Evolutionary conservation across 2,113 vertebrate species (phyloP).

Genomic region (Zingel zingel): DNA sequence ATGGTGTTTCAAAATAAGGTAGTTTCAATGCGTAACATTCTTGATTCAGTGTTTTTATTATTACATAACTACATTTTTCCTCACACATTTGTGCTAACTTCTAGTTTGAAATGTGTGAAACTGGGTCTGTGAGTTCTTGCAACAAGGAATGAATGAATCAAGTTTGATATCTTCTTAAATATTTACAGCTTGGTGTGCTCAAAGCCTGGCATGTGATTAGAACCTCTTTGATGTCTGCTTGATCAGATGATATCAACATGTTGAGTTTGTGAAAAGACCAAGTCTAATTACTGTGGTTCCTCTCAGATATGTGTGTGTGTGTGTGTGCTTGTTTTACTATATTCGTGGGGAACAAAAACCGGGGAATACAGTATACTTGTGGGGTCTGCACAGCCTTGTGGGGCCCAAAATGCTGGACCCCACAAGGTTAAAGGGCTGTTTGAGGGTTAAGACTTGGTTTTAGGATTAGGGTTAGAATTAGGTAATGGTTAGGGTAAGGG

Average conservation of each 20-base stretch:
- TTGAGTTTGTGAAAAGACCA: conserved; percentile 32
- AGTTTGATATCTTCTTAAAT: conserved; percentile 52
- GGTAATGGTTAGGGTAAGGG: no score
- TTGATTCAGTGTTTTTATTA: background rate
- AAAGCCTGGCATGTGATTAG: conserved; percentile 35
- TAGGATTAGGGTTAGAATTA: no score
- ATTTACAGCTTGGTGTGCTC: conserved; percentile 48
- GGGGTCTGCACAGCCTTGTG: no score
- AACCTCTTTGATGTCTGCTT: conserved; percentile 55
- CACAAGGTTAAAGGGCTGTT: no score
- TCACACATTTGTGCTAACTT: background rate
- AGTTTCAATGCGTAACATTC: background rate
- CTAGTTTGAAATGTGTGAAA: conserved; percentile 42
- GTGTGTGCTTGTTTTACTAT: no score
- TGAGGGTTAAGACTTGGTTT: no score
- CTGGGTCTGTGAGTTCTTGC: conserved; percentile 20
- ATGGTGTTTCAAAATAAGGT: background rate
- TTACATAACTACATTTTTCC: conserved; percentile 23
- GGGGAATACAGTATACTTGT: no score
- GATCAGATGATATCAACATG: conserved; percentile 54
- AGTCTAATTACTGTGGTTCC: conserved; percentile 43
- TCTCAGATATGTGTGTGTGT: background rate
- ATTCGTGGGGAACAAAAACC: no score
- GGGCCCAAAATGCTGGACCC: no score
- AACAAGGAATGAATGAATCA: conserved; percentile 33